phyloP scores from a whole-genome alignment of 2,113 vertebrate genomes.

The Sorex fumeus region DNA sequence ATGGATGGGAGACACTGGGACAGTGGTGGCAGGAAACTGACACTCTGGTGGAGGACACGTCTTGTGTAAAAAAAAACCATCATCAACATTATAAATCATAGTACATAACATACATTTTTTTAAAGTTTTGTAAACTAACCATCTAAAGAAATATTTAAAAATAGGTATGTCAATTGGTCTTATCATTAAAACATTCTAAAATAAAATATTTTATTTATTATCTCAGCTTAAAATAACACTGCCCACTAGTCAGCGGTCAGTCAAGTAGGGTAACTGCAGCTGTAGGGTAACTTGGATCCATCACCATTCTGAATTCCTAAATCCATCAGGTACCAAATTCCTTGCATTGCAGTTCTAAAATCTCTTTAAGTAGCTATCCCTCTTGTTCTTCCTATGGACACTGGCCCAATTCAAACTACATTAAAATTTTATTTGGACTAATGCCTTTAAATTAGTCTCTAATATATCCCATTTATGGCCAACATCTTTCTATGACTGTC shows the following conservation, averaged over 20 bases:
- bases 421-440: no score
- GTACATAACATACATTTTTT: no score
- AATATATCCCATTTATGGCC: neutral
- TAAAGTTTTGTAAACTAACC: no score
- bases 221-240: neutral
- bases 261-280: neutral
- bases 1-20: no score
- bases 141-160: neutral
- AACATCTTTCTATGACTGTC: slow-evolving; percentile 1
- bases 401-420: neutral
- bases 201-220: neutral
- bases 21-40: no score
- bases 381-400: neutral
- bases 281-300: neutral
- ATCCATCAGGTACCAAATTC: neutral
- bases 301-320: neutral
- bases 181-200: slow-evolving; percentile 27
- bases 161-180: neutral
- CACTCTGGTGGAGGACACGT: no score
- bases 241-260: neutral
- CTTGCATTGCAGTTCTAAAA: neutral
- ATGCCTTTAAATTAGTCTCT: neutral
- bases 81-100: no score
- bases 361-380: neutral
- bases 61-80: no score